phyloP scores from a whole-genome alignment of 2,797 vertebrate species.

The Menidia menidia region DNA sequence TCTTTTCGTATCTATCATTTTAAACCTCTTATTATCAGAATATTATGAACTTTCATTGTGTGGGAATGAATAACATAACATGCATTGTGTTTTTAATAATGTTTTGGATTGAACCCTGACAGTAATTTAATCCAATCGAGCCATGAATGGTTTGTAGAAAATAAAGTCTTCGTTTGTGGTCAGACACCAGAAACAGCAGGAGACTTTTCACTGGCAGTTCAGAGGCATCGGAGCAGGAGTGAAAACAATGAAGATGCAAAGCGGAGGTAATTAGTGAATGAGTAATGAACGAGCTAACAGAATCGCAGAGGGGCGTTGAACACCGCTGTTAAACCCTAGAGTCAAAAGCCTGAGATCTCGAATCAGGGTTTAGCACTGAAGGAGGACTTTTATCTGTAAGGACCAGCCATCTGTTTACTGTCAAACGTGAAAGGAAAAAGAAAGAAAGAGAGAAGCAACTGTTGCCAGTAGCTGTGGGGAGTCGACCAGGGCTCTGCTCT shows the following conservation, averaged over 20 bases:
- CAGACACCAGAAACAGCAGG: conserved; percentile 31
- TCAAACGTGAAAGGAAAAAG: conserved; percentile 25
- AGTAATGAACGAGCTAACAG: conserved; percentile 57
- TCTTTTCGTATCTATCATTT: too few species aligned
- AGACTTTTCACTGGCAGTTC: conserved; percentile 16
- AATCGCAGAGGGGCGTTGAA: conserved; percentile 62
- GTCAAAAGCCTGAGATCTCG: conserved; percentile 43
- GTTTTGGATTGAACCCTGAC: too few species aligned
- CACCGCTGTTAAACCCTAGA: conserved; percentile 50
- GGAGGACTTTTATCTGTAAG: conserved; percentile 56
- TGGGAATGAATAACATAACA: too few species aligned
- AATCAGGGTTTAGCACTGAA: conserved; percentile 42
- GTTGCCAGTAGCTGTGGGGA: conserved; percentile 29
- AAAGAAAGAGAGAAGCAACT: conserved; percentile 14
- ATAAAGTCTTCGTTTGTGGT: not conserved
- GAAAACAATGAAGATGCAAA: conserved; percentile 25
- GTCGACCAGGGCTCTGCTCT: conserved; percentile 47
- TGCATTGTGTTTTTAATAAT: too few species aligned
- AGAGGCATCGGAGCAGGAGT: conserved; percentile 22
- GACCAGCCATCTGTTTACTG: conserved; percentile 67
- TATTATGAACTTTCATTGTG: too few species aligned
- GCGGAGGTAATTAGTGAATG: conserved; percentile 65
- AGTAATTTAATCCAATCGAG: too few species aligned
- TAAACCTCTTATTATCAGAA: too few species aligned
- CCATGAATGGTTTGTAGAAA: not conserved